Evolutionary conservation across 2,113 vertebrate genomes (phyloP).

Genomic region (Prionailurus viverrinus): DNA sequence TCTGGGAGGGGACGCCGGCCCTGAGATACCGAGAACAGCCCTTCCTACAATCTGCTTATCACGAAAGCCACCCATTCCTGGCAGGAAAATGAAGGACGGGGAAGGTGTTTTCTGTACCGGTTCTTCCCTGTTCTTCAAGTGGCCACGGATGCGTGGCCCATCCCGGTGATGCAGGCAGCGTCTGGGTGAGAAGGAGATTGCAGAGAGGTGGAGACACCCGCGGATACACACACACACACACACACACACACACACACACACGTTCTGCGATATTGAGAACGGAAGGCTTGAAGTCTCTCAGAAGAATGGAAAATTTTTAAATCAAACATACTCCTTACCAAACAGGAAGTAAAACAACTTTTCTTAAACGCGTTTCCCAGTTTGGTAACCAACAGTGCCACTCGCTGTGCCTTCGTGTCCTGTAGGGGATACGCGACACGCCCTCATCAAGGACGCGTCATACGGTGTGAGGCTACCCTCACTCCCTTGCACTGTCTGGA

Average conservation of each 20-base stretch:
- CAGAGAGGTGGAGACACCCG: fast-evolving
- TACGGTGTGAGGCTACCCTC: background rate
- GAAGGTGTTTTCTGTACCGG: background rate
- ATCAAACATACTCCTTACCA: background rate
- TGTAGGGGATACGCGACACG: background rate
- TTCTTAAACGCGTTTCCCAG: no score
- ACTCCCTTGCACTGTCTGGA: background rate
- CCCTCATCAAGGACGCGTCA: no score
- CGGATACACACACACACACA: fast-evolving
- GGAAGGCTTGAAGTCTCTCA: background rate
- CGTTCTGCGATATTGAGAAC: background rate
- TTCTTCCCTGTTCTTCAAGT: background rate
- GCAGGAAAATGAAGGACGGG: fast-evolving
- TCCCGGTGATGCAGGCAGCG: fast-evolving
- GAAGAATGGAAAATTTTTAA: background rate
- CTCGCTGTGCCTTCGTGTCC: background rate
- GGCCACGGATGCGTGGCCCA: background rate
- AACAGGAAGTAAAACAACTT: background rate
- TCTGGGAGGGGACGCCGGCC: background rate
- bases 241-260: background rate
- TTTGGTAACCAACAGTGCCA: background rate
- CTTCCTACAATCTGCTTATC: background rate
- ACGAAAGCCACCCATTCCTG: background rate
- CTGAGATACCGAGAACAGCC: fast-evolving
- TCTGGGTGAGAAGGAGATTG: background rate